A percentile compares a stretch with the other conserved stretches of the same genome.
These are phyloP conservation scores for Caenorhabditis becei DNA, from an alignment of 2,888 invertebrate genomes.

Conservation along the genomic window DNA sequence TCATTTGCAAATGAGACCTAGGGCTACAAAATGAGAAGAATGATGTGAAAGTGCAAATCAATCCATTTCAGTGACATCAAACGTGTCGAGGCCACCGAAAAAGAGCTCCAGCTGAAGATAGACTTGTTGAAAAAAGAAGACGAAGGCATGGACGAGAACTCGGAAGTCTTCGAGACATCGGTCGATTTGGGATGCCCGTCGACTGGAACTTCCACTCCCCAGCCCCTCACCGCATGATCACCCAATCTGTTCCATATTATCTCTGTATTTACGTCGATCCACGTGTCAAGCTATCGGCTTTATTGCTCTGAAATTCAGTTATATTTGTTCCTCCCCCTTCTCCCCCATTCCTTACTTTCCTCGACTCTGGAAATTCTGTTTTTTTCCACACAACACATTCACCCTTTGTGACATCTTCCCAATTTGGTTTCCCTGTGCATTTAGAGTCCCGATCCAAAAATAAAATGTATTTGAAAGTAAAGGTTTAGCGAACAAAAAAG, in stretches of 20 bases:
- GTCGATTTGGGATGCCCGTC: conserved; percentile 45
- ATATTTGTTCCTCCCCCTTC: conserved; percentile 9
- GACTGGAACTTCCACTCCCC: conserved; percentile 43
- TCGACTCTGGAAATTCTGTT: conserved; percentile 44
- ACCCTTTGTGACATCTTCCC: conserved; percentile 16
- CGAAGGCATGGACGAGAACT: conserved; percentile 45
- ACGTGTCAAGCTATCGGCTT: conserved; percentile 54
- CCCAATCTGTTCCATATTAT: background rate
- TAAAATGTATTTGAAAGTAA: conserved; percentile 26
- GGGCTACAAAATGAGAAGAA: background rate
- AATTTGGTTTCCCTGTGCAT: conserved; percentile 36
- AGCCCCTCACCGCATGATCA: conserved; percentile 40
- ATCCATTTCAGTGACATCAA: conserved; percentile 61
- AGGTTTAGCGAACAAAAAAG: conserved; percentile 24
- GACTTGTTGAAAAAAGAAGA: conserved; percentile 46
- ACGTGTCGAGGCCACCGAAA: conserved; percentile 54
- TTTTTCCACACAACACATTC: conserved; percentile 27
- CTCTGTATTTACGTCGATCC: conserved; percentile 45
- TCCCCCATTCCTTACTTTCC: conserved; percentile 11
- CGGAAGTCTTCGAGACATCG: conserved; percentile 53
- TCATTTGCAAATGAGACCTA: conserved; percentile 22
- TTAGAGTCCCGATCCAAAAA: conserved; percentile 24
- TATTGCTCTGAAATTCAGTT: conserved; percentile 42
- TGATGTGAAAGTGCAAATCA: background rate
- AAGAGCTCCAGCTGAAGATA: conserved; percentile 54